Evolutionary conservation across 1,140 invertebrate genomes (phyloP).

Genomic region (Eciton burchellii): DNA sequence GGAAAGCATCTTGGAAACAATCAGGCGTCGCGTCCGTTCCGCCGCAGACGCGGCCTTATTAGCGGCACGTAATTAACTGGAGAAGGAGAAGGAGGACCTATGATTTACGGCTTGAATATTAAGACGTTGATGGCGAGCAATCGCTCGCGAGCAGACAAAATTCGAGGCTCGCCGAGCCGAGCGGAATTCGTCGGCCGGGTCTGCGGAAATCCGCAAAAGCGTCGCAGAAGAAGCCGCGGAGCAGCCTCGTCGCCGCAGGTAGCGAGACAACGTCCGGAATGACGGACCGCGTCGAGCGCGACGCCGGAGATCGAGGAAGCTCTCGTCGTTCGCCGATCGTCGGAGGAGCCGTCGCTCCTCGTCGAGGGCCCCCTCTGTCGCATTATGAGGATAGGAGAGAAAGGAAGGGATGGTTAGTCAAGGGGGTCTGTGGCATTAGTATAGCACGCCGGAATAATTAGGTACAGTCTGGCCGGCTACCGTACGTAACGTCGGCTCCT

Average conservation of each 20-base stretch:
- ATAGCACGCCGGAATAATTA: slow-evolving; percentile 84
- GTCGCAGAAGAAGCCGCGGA: too few relatives aligned
- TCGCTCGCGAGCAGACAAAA: slow-evolving; percentile 31
- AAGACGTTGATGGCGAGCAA: background rate
- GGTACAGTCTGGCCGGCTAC: slow-evolving; percentile 83
- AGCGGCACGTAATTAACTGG: slow-evolving; percentile 5
- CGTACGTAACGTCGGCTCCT: slow-evolving; percentile 81
- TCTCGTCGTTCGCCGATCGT: slow-evolving; percentile 1
- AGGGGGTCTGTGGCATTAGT: slow-evolving; percentile 79
- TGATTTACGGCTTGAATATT: slow-evolving; percentile 24
- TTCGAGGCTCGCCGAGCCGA: background rate
- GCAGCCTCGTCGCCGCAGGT: too few relatives aligned
- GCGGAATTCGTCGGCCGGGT: too few relatives aligned
- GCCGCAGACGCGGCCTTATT: background rate
- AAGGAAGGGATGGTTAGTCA: slow-evolving; percentile 65
- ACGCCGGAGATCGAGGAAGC: slow-evolving; percentile 26
- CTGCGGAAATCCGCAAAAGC: too few relatives aligned
- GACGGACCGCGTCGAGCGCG: slow-evolving; percentile 26
- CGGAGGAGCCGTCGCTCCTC: slow-evolving; percentile 22
- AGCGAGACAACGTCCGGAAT: background rate
- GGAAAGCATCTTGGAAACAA: slow-evolving; percentile 42
- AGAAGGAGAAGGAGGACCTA: background rate
- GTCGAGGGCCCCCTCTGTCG: slow-evolving; percentile 49
- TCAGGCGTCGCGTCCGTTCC: background rate
- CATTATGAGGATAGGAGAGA: slow-evolving; percentile 65